phyloP scores from a whole-genome alignment of 2,113 vertebrate species.

The Corythornis vintsioides region DNA sequence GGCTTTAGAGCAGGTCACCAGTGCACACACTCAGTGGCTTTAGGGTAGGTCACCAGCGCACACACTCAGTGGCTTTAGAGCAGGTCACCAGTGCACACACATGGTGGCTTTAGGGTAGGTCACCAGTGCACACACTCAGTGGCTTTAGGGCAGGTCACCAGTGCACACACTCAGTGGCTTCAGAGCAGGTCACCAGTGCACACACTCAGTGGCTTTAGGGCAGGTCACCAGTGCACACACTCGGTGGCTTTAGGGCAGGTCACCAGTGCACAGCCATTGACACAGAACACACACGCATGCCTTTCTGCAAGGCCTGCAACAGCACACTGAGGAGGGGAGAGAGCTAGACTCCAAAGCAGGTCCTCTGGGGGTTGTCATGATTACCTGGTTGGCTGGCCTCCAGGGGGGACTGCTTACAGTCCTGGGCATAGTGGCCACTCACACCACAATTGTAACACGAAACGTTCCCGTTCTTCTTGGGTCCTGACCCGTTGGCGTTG shows the following conservation, averaged over 20 bases:
- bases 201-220: neutral
- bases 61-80: neutral
- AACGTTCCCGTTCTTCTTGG: slow-evolving; percentile 92
- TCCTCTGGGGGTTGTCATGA: slow-evolving; percentile 78
- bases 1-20: slow-evolving; percentile 48
- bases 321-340: slow-evolving; percentile 59
- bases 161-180: neutral
- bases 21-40: neutral
- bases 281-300: slow-evolving; percentile 58
- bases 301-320: slow-evolving; percentile 61
- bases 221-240: slow-evolving; percentile 56
- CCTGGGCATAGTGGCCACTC: slow-evolving; percentile 91
- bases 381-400: slow-evolving; percentile 93
- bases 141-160: slow-evolving; percentile 49
- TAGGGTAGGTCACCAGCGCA: slow-evolving; percentile 58
- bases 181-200: slow-evolving; percentile 60
- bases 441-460: slow-evolving; percentile 95
- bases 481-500: slow-evolving; percentile 80
- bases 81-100: slow-evolving; percentile 57
- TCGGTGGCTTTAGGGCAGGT: slow-evolving; percentile 12
- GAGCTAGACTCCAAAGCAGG: slow-evolving; percentile 78
- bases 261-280: slow-evolving; percentile 60
- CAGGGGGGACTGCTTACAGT: slow-evolving; percentile 93
- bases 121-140: slow-evolving; percentile 36
- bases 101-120: slow-evolving; percentile 6